Evolutionary conservation across 2,113 vertebrate genomes (phyloP).

Genomic region (Mirounga angustirostris): DNA sequence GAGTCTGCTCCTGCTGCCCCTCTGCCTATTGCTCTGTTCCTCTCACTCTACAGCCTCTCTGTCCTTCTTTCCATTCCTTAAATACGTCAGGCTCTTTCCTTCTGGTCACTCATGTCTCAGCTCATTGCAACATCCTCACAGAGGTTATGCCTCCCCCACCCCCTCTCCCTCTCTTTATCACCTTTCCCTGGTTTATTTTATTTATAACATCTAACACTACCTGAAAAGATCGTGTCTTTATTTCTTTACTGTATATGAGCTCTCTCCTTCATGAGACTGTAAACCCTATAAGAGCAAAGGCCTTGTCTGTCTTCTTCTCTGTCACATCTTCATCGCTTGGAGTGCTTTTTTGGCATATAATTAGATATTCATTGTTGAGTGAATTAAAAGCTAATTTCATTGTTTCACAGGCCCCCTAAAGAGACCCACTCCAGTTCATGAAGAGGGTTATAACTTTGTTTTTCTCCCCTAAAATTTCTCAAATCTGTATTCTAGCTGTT

Average conservation of each 20-base stretch:
- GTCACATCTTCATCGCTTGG: background rate
- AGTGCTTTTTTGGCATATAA: background rate
- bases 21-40: background rate
- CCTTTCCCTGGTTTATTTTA: background rate
- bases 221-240: background rate
- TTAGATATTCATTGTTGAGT: background rate
- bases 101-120: background rate
- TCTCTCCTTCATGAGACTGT: background rate
- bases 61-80: background rate
- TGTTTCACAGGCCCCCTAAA: background rate
- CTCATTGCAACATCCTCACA: background rate
- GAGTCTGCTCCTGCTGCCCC: background rate
- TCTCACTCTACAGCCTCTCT: background rate
- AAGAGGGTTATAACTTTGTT: background rate
- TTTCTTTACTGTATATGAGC: background rate
- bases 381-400: background rate
- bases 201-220: background rate
- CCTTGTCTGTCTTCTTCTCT: background rate
- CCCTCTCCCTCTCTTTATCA: background rate
- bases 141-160: background rate
- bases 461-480: background rate
- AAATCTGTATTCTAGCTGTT: background rate
- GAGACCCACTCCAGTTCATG: background rate
- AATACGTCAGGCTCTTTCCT: background rate
- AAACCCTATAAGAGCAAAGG: background rate